phyloP scores from a whole-genome alignment of 1,140 invertebrate species.

The Eupeodes corollae region DNA sequence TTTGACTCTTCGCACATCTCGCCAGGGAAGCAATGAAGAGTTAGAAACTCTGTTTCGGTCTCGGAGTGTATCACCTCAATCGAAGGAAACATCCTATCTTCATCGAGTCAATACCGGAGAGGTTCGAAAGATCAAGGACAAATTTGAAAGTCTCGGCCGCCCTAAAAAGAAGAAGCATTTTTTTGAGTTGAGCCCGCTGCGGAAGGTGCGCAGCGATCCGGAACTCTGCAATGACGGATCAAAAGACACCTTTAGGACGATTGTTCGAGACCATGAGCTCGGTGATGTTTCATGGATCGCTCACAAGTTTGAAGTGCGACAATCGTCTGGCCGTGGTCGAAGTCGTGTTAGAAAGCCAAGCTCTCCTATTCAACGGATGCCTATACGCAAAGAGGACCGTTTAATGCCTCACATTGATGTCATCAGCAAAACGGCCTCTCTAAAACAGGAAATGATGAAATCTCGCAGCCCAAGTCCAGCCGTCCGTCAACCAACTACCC shows the following conservation, averaged over 20 bases:
- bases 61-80: conserved; percentile 50
- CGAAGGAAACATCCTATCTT: conserved; percentile 43
- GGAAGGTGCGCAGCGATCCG: conserved; percentile 62
- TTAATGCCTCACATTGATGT: conserved; percentile 80
- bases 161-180: conserved; percentile 30
- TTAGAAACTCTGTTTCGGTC: conserved; percentile 51
- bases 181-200: conserved; percentile 39
- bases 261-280: conserved; percentile 42
- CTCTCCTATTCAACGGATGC: conserved; percentile 50
- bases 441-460: conserved; percentile 43
- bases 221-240: conserved; percentile 45
- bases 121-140: conserved; percentile 57
- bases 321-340: conserved; percentile 34
- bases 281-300: conserved; percentile 51
- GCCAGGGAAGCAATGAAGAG: conserved; percentile 40
- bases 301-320: conserved; percentile 44
- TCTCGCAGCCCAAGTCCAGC: conserved; percentile 28
- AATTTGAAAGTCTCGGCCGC: conserved; percentile 55
- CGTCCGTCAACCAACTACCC: conserved; percentile 27
- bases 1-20: background rate
- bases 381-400: conserved; percentile 53
- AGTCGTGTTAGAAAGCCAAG: conserved; percentile 42
- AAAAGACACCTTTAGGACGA: conserved; percentile 42
- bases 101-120: conserved; percentile 58
- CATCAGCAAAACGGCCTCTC: conserved; percentile 66